Evolutionary conservation across 2,113 vertebrate genomes (phyloP), one percentile per base, ranked within the genome.

Genomic region (Corythornis cristatus): DNA sequence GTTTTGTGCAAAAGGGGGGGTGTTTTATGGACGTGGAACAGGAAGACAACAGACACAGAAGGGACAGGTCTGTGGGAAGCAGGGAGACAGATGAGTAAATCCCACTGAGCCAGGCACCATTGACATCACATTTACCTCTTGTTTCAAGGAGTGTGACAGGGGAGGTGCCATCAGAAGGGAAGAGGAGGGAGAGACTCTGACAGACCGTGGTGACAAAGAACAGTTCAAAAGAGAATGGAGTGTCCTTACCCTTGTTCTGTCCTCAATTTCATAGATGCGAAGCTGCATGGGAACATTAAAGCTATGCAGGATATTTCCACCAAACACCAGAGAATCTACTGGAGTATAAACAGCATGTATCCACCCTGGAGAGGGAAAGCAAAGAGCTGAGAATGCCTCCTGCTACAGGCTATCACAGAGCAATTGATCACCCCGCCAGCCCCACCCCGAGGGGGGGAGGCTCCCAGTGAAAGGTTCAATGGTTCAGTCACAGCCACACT

Each of bases 251-350:
- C 98, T 99, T 28, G 99, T 99, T 96, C 99, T 98, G 95, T 99
- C 99, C 97, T 99, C 99, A 89, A 99, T 99, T 96, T 99, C 99
- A 67, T 99, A 98, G 96, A 99, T 99, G 92, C 97, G 98, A 72
- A 99, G 98, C 98, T 99, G 99, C 99, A 99, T 99, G 95, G 99
- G 99, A 98, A 99, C 99, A 98, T 99, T 99, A 96, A 99, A 99
- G 97, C 99, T 99, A 97, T 99, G 99, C 95, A 99, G 98, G 96
- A 99, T 99, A 97, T 99, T 99, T 86, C 99, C 99, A 62, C 99
- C 99, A 64, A 99, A 99, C 89, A 99, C 99, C 97, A 99, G 97
- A 6, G 99, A 98, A 97, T 99, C 99, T 95, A 98, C 98, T 0
- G 99, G 99, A 67, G 99, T 99, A 97, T 99, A 99, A 91, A 99